A percentile compares a stretch with the other conserved stretches of the same genome.
phyloP scores from a whole-genome alignment of 2,888 invertebrate genomes.

The Amphimallon solstitiale region DNA sequence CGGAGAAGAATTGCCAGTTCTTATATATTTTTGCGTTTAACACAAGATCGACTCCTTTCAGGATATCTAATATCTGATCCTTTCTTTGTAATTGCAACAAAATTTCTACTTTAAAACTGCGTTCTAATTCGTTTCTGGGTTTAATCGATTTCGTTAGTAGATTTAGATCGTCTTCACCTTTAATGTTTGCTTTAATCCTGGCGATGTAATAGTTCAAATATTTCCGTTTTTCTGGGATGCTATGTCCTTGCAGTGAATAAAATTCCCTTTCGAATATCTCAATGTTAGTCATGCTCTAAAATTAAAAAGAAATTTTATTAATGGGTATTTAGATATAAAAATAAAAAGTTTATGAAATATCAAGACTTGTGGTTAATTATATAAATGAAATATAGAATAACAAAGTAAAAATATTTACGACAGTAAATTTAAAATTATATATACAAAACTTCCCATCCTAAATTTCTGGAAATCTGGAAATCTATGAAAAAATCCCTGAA shows the following conservation, averaged over 20 bases:
- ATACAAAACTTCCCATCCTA: too few relatives aligned
- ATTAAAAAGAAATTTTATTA: not conserved
- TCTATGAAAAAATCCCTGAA: too few relatives aligned
- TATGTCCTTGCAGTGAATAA: not conserved
- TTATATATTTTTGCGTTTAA: conserved; percentile 17
- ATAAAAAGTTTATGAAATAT: too few relatives aligned
- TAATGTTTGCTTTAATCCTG: not conserved
- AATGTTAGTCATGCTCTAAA: not conserved
- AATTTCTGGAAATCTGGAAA: too few relatives aligned
- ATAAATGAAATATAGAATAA: too few relatives aligned
- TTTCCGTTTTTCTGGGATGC: not conserved
- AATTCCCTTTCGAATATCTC: not conserved
- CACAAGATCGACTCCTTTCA: conserved; percentile 30
- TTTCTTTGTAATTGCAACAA: conserved; percentile 27
- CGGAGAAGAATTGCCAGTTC: conserved; percentile 10
- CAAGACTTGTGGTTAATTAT: too few relatives aligned
- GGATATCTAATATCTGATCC: conserved; percentile 18
- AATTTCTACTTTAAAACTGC: conserved; percentile 34
- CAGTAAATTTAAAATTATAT: too few relatives aligned
- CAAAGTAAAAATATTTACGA: too few relatives aligned
- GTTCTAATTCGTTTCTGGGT: conserved; percentile 30
- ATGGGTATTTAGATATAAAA: too few relatives aligned
- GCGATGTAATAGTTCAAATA: not conserved
- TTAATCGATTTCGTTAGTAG: not conserved
- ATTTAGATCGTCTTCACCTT: not conserved